Conservation (phyloP, 2,888 invertebrate species). For the Creontiades dilutus region DNA sequence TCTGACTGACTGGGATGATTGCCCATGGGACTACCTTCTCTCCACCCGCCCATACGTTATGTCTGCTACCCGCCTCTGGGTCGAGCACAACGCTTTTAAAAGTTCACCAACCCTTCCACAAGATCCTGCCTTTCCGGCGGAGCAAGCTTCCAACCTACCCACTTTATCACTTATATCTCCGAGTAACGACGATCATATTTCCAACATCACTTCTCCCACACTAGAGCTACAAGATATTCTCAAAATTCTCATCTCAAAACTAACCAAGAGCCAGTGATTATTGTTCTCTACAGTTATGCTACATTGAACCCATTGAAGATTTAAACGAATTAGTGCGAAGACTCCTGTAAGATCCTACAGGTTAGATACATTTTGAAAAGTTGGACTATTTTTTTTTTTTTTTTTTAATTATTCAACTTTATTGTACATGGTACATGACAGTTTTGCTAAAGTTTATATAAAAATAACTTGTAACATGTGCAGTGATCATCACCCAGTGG, state of each 20-base stretch:
- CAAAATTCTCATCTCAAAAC: not conserved
- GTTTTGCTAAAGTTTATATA: too few relatives aligned
- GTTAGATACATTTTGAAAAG: too few relatives aligned
- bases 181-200: constrained; percentile 36
- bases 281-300: not conserved
- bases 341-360: too few relatives aligned
- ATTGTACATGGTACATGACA: too few relatives aligned
- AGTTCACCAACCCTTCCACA: constrained; percentile 1
- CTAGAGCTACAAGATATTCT: not conserved
- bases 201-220: not conserved
- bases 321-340: too few relatives aligned
- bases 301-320: too few relatives aligned
- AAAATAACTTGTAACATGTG: too few relatives aligned
- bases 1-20: constrained; percentile 27
- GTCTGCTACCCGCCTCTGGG: not conserved
- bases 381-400: too few relatives aligned
- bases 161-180: constrained; percentile 31
- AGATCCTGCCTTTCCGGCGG: not conserved
- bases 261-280: not conserved
- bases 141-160: not conserved
- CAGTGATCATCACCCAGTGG: too few relatives aligned
- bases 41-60: not conserved
- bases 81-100: constrained; percentile 31
- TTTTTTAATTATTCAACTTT: too few relatives aligned
- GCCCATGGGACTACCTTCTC: not conserved